Percentiles rank a stretch among this genome's conserved stretches.
Evolutionary conservation across 2,797 vertebrate genomes (phyloP).

Genomic region (Paramormyrops hopkinsi): DNA sequence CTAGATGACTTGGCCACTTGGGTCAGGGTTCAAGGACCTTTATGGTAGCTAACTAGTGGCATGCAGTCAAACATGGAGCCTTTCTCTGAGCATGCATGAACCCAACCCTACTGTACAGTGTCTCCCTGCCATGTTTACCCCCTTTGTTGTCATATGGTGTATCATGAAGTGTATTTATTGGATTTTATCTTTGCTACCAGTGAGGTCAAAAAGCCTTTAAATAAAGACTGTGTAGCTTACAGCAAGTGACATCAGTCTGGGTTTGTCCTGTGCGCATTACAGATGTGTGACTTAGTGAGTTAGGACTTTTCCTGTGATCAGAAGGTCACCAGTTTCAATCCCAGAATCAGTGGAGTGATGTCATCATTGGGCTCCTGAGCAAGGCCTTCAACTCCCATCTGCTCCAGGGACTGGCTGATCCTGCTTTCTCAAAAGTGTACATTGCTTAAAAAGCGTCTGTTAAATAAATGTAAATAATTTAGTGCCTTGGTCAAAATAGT

Average conservation of each 20-base stretch:
- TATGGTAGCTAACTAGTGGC: constrained; percentile 36
- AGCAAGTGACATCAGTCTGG: constrained; percentile 38
- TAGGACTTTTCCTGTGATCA: not conserved
- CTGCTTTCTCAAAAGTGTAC: not conserved
- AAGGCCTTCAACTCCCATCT: not conserved
- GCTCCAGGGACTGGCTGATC: not conserved
- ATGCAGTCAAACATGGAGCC: constrained; percentile 42
- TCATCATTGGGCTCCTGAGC: not conserved
- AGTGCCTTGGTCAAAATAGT: not conserved
- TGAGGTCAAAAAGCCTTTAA: constrained; percentile 56
- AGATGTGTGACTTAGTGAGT: not conserved
- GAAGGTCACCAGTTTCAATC: not conserved
- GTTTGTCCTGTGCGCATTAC: not conserved
- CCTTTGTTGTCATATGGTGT: constrained; percentile 58
- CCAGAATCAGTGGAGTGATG: not conserved
- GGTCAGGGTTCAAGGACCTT: constrained; percentile 13
- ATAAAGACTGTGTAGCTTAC: constrained; percentile 66
- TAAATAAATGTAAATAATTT: not conserved
- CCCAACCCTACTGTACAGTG: constrained; percentile 40
- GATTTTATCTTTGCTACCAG: constrained; percentile 61
- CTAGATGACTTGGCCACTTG: constrained; percentile 12
- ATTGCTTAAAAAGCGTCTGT: not conserved
- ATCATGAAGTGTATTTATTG: constrained; percentile 68
- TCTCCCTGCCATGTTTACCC: constrained; percentile 50
- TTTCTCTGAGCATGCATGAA: constrained; percentile 41